Evolutionary conservation across 2,888 invertebrate genomes (phyloP).

Genomic region (Synanthedon vespiformis): DNA sequence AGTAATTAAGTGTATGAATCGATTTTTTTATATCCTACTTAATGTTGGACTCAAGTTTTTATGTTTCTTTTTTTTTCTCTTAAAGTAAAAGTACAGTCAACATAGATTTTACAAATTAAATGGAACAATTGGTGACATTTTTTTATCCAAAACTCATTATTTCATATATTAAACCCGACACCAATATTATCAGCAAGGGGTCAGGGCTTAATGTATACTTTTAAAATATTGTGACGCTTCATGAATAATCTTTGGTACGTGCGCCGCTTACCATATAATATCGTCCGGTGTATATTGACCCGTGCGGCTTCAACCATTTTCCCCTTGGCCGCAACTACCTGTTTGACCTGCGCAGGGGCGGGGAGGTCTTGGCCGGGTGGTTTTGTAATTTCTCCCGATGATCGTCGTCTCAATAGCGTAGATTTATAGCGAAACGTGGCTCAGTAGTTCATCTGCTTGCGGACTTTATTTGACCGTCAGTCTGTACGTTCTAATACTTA

Average conservation of each 20-base stretch:
- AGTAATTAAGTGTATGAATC: no score
- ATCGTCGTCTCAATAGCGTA: slow-evolving; percentile 57
- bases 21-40: no score
- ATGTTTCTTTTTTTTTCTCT: neutral
- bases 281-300: slow-evolving; percentile 15
- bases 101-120: no score
- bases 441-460: slow-evolving; percentile 38
- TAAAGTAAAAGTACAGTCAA: neutral
- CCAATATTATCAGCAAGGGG: slow-evolving; percentile 44
- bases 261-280: slow-evolving; percentile 23
- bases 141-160: slow-evolving; percentile 38
- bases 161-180: slow-evolving; percentile 47
- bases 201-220: slow-evolving; percentile 47
- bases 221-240: slow-evolving; percentile 60
- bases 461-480: slow-evolving; percentile 45
- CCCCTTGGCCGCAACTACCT: neutral
- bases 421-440: slow-evolving; percentile 39
- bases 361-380: slow-evolving; percentile 26
- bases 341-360: slow-evolving; percentile 10
- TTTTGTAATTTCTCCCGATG: slow-evolving; percentile 44
- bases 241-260: slow-evolving; percentile 51
- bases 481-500: slow-evolving; percentile 29
- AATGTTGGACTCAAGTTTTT: no score
- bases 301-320: slow-evolving; percentile 1
- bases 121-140: slow-evolving; percentile 8